phyloP scores from a whole-genome alignment of 30 jellyfish, hydroid and myxozoan genomes.

The Sanderia malayensis region DNA sequence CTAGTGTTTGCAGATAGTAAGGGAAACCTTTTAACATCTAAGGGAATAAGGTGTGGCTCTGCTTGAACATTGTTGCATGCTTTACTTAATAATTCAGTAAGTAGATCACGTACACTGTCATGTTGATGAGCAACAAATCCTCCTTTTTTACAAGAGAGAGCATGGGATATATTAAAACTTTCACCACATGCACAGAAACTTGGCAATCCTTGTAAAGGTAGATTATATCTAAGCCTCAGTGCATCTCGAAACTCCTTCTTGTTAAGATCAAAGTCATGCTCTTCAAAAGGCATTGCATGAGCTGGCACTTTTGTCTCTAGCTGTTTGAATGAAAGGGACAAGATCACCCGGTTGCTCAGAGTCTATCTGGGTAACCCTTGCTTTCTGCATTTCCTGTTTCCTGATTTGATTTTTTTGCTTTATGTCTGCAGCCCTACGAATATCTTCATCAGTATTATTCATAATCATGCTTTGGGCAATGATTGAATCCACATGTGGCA shows the following conservation, averaged over 20 bases:
- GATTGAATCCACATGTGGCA: no score
- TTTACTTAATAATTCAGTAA: neutral
- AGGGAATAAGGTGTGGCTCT: neutral
- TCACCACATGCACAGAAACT: slow-evolving; percentile 14
- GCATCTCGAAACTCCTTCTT: slow-evolving; percentile 36
- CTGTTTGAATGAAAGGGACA: neutral
- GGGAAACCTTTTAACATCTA: neutral
- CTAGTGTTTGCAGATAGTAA: neutral
- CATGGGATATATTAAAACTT: neutral
- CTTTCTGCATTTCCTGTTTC: no score
- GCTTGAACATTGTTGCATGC: neutral
- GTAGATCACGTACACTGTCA: neutral
- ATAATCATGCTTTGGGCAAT: no score
- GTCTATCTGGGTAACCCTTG: no score
- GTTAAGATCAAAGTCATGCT: neutral
- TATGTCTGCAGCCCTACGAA: no score
- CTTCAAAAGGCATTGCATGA: neutral
- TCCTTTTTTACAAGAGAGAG: slow-evolving; percentile 9
- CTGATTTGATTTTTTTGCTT: no score
- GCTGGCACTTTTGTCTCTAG: neutral
- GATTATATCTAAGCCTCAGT: slow-evolving; percentile 8
- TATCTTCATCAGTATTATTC: no score
- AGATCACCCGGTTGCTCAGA: no score
- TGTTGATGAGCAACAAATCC: neutral
- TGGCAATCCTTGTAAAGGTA: slow-evolving; percentile 8